Percentiles rank a stretch among this genome's conserved stretches.
These are phyloP conservation scores for Potamarius usumacintae DNA, from an alignment of 2,113 vertebrate genomes.

Conservation along the genomic window DNA sequence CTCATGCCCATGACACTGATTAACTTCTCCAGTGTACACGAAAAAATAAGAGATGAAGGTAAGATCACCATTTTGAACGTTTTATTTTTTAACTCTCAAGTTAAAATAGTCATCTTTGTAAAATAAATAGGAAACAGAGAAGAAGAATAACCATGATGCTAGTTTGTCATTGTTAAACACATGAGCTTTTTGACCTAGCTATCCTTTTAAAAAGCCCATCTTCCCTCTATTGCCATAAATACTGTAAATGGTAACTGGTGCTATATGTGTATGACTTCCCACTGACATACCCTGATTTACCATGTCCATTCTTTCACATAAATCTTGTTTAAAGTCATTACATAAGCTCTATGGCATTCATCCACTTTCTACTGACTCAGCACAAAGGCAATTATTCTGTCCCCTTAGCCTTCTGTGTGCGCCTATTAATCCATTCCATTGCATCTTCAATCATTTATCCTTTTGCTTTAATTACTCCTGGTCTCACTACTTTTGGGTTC, in stretches of 20 bases:
- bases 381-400: conserved; percentile 64
- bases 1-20: conserved; percentile 33
- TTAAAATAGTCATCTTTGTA: background rate
- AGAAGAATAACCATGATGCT: background rate
- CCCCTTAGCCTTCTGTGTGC: conserved; percentile 62
- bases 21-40: conserved; percentile 6
- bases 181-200: background rate
- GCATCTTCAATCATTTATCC: conserved; percentile 55
- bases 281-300: conserved; percentile 30
- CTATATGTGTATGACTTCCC: background rate
- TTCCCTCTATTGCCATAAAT: conserved; percentile 8
- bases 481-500: conserved; percentile 54
- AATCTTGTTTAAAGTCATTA: conserved; percentile 62
- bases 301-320: conserved; percentile 9
- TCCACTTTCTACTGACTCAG: conserved; percentile 65
- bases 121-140: background rate
- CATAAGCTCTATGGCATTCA: conserved; percentile 65
- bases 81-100: background rate
- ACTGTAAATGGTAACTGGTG: background rate
- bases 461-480: conserved; percentile 59
- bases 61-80: background rate
- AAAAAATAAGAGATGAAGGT: background rate
- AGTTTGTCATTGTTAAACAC: background rate
- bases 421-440: conserved; percentile 59
- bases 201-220: background rate